These are phyloP conservation scores for Gymnogyps californianus DNA, from an alignment of 2,113 vertebrate species.

Conservation along the genomic window DNA sequence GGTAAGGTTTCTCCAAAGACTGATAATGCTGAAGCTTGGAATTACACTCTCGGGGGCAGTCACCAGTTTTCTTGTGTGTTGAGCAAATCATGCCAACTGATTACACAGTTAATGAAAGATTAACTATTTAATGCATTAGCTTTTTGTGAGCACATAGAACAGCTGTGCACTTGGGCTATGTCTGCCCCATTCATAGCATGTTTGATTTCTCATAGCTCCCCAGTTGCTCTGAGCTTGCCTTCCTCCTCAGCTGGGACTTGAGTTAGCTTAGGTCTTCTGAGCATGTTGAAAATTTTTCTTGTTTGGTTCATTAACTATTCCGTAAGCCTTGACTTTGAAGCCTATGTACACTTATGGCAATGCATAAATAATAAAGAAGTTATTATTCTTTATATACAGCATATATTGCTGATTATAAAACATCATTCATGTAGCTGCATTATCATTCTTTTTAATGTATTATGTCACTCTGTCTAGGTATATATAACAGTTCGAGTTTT, in stretches of 20 bases:
- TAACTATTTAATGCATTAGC: constrained; percentile 66
- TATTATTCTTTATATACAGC: neutral
- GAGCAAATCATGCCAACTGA: constrained; percentile 60
- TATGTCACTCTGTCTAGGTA: neutral
- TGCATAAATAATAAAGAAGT: constrained; percentile 34
- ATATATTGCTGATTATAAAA: neutral
- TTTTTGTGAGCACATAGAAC: constrained; percentile 40
- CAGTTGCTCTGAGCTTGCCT: constrained; percentile 30
- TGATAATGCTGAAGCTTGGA: neutral
- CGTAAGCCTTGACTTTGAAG: neutral
- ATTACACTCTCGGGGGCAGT: constrained; percentile 12
- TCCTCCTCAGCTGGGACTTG: constrained; percentile 25
- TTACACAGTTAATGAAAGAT: constrained; percentile 66
- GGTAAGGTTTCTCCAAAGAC: neutral
- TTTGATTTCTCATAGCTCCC: constrained; percentile 6
- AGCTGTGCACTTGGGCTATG: constrained; percentile 42
- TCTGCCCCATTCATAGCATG: neutral
- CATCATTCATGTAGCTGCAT: neutral
- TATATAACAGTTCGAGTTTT: neutral
- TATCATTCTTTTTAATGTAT: neutral
- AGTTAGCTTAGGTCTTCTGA: constrained; percentile 10
- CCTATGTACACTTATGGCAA: neutral
- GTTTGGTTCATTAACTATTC: constrained; percentile 61
- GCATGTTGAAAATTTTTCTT: constrained; percentile 35
- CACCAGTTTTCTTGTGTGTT: constrained; percentile 21